A percentile compares a stretch with the other conserved stretches of the same genome.
phyloP scores from a whole-genome alignment of 2,797 vertebrate genomes.

The Gila robusta region DNA sequence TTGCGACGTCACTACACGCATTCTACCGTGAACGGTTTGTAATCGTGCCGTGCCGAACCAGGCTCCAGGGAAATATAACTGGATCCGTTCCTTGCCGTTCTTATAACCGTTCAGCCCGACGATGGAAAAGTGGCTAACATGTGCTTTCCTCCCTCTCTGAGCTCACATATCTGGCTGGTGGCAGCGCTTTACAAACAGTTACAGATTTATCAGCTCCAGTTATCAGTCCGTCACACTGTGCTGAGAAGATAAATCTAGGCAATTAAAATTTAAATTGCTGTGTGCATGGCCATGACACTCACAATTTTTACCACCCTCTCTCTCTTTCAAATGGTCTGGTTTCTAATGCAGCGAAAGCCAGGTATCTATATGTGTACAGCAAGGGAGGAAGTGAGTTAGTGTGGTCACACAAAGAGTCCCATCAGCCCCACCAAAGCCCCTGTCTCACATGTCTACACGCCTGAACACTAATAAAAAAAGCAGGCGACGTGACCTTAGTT shows the following conservation, averaged over 20 bases:
- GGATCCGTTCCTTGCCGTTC: background rate
- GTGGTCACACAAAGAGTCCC: slow-evolving; percentile 17
- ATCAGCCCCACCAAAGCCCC: background rate
- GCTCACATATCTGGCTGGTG: slow-evolving; percentile 53
- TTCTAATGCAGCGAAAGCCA: slow-evolving; percentile 18
- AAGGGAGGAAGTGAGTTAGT: slow-evolving; percentile 8
- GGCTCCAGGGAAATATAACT: background rate
- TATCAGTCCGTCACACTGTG: slow-evolving; percentile 82
- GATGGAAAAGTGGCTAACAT: slow-evolving; percentile 42
- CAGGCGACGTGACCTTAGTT: background rate
- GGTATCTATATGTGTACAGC: slow-evolving; percentile 13
- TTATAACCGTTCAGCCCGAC: background rate
- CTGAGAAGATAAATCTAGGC: slow-evolving; percentile 77
- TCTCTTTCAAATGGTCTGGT: slow-evolving; percentile 28
- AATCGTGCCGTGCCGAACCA: background rate
- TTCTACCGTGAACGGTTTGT: background rate
- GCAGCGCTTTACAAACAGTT: slow-evolving; percentile 68
- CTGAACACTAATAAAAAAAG: background rate
- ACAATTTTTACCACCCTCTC: slow-evolving; percentile 39
- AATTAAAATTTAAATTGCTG: slow-evolving; percentile 85
- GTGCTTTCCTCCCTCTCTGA: slow-evolving; percentile 44
- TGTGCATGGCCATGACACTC: slow-evolving; percentile 77
- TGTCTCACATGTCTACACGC: background rate
- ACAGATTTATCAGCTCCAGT: slow-evolving; percentile 75
- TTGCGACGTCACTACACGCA: background rate